phyloP scores from a whole-genome alignment of 2,113 vertebrate genomes.

The Xiphophorus hellerii region DNA sequence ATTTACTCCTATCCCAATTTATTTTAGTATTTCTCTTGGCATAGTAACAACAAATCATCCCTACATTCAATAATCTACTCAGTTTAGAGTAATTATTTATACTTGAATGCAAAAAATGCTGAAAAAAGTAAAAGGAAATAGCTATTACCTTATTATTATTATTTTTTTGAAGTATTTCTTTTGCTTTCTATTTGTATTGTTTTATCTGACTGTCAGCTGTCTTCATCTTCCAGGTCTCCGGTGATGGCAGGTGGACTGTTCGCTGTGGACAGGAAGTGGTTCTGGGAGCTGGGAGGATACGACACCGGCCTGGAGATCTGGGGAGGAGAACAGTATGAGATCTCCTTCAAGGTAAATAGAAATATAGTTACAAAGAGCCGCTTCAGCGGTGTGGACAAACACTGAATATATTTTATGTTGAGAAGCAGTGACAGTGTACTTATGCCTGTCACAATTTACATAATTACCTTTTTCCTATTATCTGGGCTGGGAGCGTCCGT shows the following conservation, averaged over 20 bases:
- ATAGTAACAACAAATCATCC: too few species aligned
- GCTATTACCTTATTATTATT: too few species aligned
- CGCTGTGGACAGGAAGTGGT: constrained; percentile 97
- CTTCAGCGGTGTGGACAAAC: not conserved
- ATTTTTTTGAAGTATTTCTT: not conserved
- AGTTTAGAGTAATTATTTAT: not conserved
- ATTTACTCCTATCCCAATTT: too few species aligned
- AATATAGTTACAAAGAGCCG: not conserved
- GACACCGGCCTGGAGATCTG: constrained; percentile 84
- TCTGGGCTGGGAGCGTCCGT: not conserved
- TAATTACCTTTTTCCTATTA: not conserved
- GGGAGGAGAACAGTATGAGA: constrained; percentile 84
- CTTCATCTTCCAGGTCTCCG: constrained; percentile 86
- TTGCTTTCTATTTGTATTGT: not conserved
- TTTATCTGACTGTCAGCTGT: not conserved
- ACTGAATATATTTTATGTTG: not conserved
- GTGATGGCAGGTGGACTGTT: constrained; percentile 99
- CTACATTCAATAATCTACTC: not conserved
- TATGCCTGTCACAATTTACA: not conserved
- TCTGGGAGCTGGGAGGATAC: constrained; percentile 85
- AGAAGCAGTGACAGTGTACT: not conserved
- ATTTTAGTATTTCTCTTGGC: too few species aligned
- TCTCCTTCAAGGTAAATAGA: constrained; percentile 75
- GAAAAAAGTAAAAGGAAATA: not conserved
- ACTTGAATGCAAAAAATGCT: not conserved